These are phyloP conservation scores for Dasypolia templi DNA, from an alignment of 2,888 invertebrate genomes.

Conservation along the genomic window DNA sequence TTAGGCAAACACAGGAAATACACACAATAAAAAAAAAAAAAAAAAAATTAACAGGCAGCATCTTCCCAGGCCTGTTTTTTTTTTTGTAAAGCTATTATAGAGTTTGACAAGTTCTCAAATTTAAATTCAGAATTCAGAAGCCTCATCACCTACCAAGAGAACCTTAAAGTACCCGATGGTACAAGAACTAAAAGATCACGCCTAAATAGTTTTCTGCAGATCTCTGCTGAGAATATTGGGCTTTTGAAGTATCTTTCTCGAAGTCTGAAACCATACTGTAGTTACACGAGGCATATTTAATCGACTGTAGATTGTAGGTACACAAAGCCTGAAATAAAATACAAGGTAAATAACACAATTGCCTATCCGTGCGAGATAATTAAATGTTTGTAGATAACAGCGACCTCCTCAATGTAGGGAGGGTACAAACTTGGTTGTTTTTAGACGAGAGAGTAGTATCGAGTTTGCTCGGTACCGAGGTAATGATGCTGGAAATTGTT, in stretches of 20 bases:
- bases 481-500: conserved; percentile 19
- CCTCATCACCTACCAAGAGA: too few relatives aligned
- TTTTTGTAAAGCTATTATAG: background rate
- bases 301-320: conserved; percentile 20
- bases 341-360: conserved; percentile 51
- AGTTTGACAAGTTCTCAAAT: background rate
- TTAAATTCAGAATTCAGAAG: background rate
- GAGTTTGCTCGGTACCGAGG: conserved; percentile 3
- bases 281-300: conserved; percentile 4
- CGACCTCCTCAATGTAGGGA: conserved; percentile 18
- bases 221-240: background rate
- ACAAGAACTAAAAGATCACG: too few relatives aligned
- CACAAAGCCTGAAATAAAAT: conserved; percentile 20
- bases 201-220: background rate
- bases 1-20: too few relatives aligned
- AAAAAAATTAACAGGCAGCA: too few relatives aligned
- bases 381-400: conserved; percentile 51
- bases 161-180: too few relatives aligned
- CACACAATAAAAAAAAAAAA: too few relatives aligned
- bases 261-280: background rate
- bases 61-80: too few relatives aligned
- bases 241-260: background rate
- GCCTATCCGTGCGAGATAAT: conserved; percentile 45
- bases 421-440: conserved; percentile 17
- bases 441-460: conserved; percentile 16